A percentile compares a stretch with the other conserved stretches of the same genome.
phyloP scores from a whole-genome alignment of 2,888 invertebrate species.

The Drosophila algonquin region DNA sequence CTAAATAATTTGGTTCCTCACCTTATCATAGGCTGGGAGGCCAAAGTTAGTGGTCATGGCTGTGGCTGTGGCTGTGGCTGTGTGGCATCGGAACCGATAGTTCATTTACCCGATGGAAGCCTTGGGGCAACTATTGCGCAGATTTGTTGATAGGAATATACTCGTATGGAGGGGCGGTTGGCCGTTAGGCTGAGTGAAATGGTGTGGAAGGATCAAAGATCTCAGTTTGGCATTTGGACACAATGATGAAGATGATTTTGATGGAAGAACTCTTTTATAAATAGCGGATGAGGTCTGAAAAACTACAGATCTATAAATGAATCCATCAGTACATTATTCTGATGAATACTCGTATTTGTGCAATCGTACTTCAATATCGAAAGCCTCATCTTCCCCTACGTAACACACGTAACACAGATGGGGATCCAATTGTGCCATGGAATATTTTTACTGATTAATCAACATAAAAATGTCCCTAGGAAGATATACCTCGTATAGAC shows the following conservation, averaged over 20 bases:
- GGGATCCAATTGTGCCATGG: too few relatives aligned
- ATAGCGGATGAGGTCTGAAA: not conserved
- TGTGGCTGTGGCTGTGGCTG: conserved; percentile 2
- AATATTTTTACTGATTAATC: too few relatives aligned
- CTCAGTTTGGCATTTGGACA: not conserved
- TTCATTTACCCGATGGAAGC: conserved; percentile 63
- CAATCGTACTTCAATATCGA: too few relatives aligned
- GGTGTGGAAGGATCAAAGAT: conserved; percentile 28
- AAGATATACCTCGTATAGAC: too few relatives aligned
- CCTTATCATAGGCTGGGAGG: conserved; percentile 16
- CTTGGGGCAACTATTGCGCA: conserved; percentile 44
- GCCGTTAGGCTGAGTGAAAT: conserved; percentile 18
- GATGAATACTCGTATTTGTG: not conserved
- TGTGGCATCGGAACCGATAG: conserved; percentile 35
- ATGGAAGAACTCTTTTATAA: not conserved
- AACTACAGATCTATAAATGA: conserved; percentile 8
- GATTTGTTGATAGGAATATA: conserved; percentile 35
- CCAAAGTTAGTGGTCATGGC: conserved; percentile 61
- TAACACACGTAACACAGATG: too few relatives aligned
- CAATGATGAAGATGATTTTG: conserved; percentile 1
- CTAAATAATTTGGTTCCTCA: conserved; percentile 28
- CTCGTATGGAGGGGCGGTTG: not conserved
- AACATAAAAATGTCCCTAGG: too few relatives aligned
- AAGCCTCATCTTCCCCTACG: too few relatives aligned
- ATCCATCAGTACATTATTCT: conserved; percentile 5